Evolutionary conservation across 2,113 vertebrate species (phyloP).

Genomic region (Phalacrocorax carbo): DNA sequence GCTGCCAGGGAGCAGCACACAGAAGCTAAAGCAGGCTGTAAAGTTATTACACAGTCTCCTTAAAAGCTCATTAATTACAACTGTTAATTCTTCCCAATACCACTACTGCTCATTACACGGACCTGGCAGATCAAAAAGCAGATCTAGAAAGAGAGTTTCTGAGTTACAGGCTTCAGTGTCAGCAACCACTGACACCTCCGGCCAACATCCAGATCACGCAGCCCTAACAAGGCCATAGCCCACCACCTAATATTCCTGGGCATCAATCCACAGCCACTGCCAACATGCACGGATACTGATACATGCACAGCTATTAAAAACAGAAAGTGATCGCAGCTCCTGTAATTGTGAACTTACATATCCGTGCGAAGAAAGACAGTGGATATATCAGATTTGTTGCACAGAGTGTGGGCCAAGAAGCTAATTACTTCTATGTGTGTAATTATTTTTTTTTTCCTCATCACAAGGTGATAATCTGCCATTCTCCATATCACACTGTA

Average conservation of each 20-base stretch:
- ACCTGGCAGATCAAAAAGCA: background rate
- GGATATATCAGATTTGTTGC: background rate
- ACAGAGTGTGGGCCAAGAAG: background rate
- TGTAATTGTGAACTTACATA: background rate
- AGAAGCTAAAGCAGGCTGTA: background rate
- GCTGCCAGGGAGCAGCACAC: background rate
- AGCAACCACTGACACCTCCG: background rate
- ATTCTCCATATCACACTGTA: background rate
- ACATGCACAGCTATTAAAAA: background rate
- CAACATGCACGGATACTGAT: background rate
- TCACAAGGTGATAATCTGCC: background rate
- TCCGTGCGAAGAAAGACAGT: background rate
- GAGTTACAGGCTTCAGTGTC: background rate
- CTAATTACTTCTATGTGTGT: background rate
- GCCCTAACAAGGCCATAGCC: background rate
- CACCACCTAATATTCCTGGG: background rate
- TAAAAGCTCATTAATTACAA: background rate
- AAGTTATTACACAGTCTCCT: background rate
- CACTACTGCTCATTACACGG: background rate
- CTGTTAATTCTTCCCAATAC: background rate
- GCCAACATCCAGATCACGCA: background rate
- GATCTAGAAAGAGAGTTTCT: background rate
- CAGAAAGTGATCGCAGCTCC: background rate
- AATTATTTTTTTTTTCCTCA: background rate
- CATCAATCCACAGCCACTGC: background rate